phyloP scores from a whole-genome alignment of 2,113 vertebrate genomes.

The Antigone vipio region DNA sequence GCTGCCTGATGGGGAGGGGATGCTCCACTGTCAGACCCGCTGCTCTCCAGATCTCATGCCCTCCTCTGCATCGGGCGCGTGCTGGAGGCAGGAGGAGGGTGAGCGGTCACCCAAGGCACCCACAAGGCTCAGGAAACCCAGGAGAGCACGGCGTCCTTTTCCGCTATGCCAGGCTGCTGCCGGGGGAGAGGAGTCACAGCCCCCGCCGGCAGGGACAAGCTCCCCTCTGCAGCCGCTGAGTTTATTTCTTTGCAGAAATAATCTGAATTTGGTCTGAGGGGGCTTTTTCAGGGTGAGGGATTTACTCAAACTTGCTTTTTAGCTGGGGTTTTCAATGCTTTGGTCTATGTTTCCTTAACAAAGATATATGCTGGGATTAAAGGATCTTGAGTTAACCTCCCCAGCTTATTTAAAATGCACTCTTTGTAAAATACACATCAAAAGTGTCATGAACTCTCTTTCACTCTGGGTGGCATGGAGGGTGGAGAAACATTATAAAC shows the following conservation, averaged over 20 bases:
- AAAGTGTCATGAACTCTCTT: constrained; percentile 55
- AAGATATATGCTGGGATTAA: constrained; percentile 52
- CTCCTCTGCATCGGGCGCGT: background rate
- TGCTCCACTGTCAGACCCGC: background rate
- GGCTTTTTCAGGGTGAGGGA: background rate
- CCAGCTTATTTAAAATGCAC: constrained; percentile 11
- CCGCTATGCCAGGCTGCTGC: background rate
- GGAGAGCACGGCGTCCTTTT: accelerated
- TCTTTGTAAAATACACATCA: constrained; percentile 60
- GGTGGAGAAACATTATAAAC: constrained; percentile 31
- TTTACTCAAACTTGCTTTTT: constrained; percentile 37
- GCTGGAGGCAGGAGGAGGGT: background rate
- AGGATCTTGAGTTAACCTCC: constrained; percentile 48
- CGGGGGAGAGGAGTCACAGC: background rate
- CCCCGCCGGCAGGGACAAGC: accelerated
- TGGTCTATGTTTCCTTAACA: constrained; percentile 35
- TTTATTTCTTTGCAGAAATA: background rate
- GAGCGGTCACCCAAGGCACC: background rate
- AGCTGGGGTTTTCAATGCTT: background rate
- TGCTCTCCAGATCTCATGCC: background rate
- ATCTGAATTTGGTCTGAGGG: background rate
- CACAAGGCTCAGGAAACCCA: background rate
- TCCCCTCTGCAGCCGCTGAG: accelerated
- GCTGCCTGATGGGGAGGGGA: background rate
- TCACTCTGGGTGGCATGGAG: constrained; percentile 41